Evolutionary conservation across 2,888 invertebrate genomes (phyloP).

Genomic region (Drosophila prostipennis): DNA sequence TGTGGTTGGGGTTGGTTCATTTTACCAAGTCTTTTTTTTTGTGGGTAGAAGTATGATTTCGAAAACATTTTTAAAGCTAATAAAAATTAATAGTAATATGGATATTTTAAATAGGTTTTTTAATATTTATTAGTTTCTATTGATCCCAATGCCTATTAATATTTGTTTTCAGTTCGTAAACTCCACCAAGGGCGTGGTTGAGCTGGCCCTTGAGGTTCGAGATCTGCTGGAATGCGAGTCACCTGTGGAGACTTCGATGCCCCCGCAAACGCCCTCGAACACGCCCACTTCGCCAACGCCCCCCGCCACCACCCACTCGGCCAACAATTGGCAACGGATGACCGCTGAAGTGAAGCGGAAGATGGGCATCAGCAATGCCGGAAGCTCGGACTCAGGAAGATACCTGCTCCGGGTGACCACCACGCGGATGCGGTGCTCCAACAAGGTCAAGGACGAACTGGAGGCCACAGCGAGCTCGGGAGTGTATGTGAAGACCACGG

Average conservation of each 20-base stretch:
- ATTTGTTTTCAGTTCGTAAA: constrained; percentile 70
- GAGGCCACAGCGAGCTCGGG: constrained; percentile 84
- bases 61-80: too few relatives aligned
- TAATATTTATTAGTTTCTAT: too few relatives aligned
- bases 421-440: constrained; percentile 83
- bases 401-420: constrained; percentile 80
- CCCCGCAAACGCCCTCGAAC: neutral
- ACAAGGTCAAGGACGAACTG: constrained; percentile 84
- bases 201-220: constrained; percentile 81
- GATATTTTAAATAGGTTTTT: too few relatives aligned
- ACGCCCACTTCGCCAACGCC: constrained; percentile 5
- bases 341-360: constrained; percentile 81
- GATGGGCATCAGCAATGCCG: constrained; percentile 76
- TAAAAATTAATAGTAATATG: too few relatives aligned
- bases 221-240: constrained; percentile 67
- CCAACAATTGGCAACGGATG: constrained; percentile 77
- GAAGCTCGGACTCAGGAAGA: constrained; percentile 48
- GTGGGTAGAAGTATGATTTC: too few relatives aligned
- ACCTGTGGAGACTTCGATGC: constrained; percentile 3
- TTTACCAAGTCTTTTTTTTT: too few relatives aligned
- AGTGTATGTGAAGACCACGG: constrained; percentile 91
- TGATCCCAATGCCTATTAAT: too few relatives aligned
- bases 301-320: constrained; percentile 13
- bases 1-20: too few relatives aligned
- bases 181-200: constrained; percentile 82